Evolutionary conservation across 1,140 invertebrate species (phyloP).

Genomic region (Dendroctonus valens): DNA sequence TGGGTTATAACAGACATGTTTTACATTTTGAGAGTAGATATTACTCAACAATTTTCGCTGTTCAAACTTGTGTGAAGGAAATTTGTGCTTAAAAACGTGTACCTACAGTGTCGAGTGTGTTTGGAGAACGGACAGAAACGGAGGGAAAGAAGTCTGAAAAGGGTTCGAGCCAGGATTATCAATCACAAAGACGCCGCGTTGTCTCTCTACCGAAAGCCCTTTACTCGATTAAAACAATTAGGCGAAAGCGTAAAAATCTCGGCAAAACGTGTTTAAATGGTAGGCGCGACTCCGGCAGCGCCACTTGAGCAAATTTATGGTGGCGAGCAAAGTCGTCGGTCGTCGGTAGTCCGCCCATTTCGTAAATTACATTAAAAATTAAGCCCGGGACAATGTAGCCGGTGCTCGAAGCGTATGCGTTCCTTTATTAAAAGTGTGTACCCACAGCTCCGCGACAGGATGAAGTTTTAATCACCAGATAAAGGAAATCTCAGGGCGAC

Average conservation of each 20-base stretch:
- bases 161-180: conserved; percentile 17
- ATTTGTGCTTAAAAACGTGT: no score
- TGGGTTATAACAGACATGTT: no score
- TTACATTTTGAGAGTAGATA: no score
- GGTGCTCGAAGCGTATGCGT: conserved; percentile 44
- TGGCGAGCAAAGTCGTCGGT: conserved; percentile 36
- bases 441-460: conserved; percentile 44
- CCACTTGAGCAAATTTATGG: conserved; percentile 38
- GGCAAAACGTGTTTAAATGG: conserved; percentile 35
- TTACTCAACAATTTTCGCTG: no score
- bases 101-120: no score
- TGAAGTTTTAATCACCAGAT: conserved; percentile 49
- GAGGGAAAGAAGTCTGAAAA: conserved; percentile 7
- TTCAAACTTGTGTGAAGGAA: no score
- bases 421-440: conserved; percentile 49
- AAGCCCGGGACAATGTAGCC: conserved; percentile 39
- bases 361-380: conserved; percentile 49
- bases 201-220: conserved; percentile 26
- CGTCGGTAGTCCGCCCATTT: conserved; percentile 42
- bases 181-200: conserved; percentile 30
- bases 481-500: conserved; percentile 47
- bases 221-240: conserved; percentile 42
- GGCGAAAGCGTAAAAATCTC: conserved; percentile 33
- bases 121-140: no score
- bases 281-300: conserved; percentile 16